These are phyloP conservation scores for Nycticryphes semicollaris DNA, from an alignment of 2,113 vertebrate genomes.

Conservation along the genomic window DNA sequence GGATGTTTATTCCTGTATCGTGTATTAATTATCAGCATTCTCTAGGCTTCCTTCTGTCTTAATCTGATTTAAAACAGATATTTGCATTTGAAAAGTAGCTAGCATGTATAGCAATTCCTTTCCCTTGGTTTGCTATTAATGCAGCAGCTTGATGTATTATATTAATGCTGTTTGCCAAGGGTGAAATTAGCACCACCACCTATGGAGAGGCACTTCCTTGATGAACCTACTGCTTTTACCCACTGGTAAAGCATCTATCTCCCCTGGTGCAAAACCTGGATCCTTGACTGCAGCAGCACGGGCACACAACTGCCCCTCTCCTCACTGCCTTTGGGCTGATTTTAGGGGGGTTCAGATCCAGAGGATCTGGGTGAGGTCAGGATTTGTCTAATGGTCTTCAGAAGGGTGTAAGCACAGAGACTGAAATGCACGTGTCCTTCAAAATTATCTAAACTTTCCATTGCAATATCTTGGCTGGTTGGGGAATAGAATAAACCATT, in stretches of 20 bases:
- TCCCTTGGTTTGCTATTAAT: conserved; percentile 36
- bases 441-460: not conserved
- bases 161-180: conserved; percentile 33
- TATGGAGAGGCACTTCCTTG: conserved; percentile 15
- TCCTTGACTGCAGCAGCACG: not conserved
- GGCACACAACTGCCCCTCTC: not conserved
- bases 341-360: not conserved
- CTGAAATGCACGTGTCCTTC: not conserved
- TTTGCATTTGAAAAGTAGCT: conserved; percentile 64
- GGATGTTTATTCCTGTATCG: conserved; percentile 37
- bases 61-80: conserved; percentile 63
- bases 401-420: not conserved
- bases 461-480: not conserved
- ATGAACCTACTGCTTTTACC: conserved; percentile 1
- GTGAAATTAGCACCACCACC: conserved; percentile 46
- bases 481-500: not conserved
- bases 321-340: not conserved
- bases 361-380: not conserved
- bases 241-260: not conserved
- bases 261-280: not conserved
- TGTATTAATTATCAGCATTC: conserved; percentile 55
- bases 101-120: conserved; percentile 51
- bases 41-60: conserved; percentile 47
- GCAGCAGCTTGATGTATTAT: conserved; percentile 37
- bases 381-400: not conserved